Conservation (phyloP, 2,797 vertebrate genomes). For the Acipenser ruthenus region DNA sequence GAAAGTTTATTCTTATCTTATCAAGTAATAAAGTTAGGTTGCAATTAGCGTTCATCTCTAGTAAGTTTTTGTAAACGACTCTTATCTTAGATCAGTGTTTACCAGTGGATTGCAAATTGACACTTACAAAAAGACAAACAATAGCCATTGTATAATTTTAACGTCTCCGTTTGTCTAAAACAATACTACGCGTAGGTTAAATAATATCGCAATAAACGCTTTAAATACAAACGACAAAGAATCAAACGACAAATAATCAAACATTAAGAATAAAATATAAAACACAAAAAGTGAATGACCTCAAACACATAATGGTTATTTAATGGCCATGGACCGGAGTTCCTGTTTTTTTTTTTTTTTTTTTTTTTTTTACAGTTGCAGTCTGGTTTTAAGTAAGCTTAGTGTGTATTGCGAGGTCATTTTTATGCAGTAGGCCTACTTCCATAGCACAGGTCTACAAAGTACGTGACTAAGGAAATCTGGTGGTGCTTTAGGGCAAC, state of each 20-base stretch:
- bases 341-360: no score
- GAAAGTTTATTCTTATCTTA: slow-evolving; percentile 10
- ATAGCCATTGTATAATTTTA: neutral
- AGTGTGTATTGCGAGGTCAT: no score
- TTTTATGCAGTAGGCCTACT: neutral
- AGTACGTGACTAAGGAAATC: slow-evolving; percentile 18
- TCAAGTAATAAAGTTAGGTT: slow-evolving; percentile 37
- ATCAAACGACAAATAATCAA: no score
- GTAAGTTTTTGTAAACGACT: slow-evolving; percentile 33
- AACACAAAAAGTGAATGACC: no score
- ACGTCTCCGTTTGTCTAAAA: neutral
- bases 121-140: neutral
- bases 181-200: neutral
- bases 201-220: no score
- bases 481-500: slow-evolving; percentile 41
- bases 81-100: slow-evolving; percentile 59
- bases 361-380: no score
- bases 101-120: slow-evolving; percentile 25
- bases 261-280: no score
- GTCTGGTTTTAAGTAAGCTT: no score
- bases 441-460: slow-evolving; percentile 11
- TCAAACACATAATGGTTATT: no score
- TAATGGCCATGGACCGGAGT: no score
- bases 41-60: slow-evolving; percentile 30
- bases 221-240: no score